Base-by-base conservation (phyloP, 1,140 invertebrate genomes). In the Aphelenchoides besseyi region DNA sequence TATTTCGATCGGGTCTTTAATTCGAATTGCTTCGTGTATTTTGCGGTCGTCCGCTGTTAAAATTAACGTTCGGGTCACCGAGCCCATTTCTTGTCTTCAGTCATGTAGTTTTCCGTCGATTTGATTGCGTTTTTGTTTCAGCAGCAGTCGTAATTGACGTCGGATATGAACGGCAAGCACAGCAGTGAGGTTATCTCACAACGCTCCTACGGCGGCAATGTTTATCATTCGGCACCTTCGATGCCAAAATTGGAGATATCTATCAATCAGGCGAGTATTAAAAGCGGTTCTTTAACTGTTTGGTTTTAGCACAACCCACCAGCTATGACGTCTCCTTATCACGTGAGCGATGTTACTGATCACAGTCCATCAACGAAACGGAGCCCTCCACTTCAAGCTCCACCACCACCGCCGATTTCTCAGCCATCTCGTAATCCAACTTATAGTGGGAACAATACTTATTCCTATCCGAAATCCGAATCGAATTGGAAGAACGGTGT, bases 401-500 rank as follows among this genome's bases (percentile, higher is more conserved):
- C 69, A n/a, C 69, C 69, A 35, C 30, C 69, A 9, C 61, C 69
- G 12, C 30, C 57, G 29, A 69, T 30, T 12, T 33, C 63, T 9
- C 30, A 32, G 30, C 63, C 63, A 16, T 12, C 30, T 16, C 12
- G 36, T 16, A 33, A 66, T 66, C 36, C 8, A 32, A 66, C 30
- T 8, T 37, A 33, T 1, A 32, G 12, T 30, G 12, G 48, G 16
- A 66, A 29, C 30, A 18, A 33, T 3, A 37, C 68, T 67, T 32
- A 64, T 67, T 23, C 23, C 23, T 70, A 23, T n/a, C 75, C 68
- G 3, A 68, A 76, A 30, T 73, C 69, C 53, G 75, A 74, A 68
- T 68, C 74, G 12, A 72, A 77, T 78, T 79, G 78, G 78, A 61
- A 78, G 1, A 75, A 79, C 68, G 61, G 73, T 52, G 77, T 79